phyloP scores from a whole-genome alignment of 2,113 vertebrate species.

The Grantiella picta region DNA sequence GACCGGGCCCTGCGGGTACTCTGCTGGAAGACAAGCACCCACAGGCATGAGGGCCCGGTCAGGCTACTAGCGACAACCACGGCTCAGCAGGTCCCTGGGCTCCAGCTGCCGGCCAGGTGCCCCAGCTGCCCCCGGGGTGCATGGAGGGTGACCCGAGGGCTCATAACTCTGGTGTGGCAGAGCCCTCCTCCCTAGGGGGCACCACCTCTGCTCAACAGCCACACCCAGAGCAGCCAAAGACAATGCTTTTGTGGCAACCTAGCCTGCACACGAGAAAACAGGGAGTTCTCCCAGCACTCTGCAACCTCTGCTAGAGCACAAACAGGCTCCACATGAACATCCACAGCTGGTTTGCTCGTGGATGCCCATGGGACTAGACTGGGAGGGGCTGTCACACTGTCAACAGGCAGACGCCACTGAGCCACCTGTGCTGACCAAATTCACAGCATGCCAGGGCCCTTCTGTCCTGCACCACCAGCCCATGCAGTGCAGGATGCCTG shows the following conservation, averaged over 20 bases:
- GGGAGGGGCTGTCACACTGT: not conserved
- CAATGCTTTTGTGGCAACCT: not conserved
- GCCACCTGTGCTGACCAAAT: not conserved
- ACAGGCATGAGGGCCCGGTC: fast-evolving
- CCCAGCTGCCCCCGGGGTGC: fast-evolving
- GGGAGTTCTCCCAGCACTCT: fast-evolving
- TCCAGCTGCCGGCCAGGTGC: not conserved
- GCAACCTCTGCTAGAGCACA: fast-evolving
- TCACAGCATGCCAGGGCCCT: not conserved
- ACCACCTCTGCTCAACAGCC: not conserved
- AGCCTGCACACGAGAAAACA: fast-evolving
- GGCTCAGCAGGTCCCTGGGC: not conserved
- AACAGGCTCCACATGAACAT: not conserved
- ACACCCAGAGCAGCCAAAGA: not conserved
- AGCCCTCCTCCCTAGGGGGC: fast-evolving
- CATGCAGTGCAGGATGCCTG: fast-evolving
- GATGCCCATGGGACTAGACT: not conserved
- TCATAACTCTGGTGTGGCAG: not conserved
- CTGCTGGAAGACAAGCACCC: conserved; percentile 56
- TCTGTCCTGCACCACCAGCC: not conserved
- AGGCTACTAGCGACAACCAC: not conserved
- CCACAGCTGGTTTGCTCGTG: not conserved
- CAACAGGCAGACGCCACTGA: not conserved
- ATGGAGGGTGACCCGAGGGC: not conserved
- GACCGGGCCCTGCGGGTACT: conserved; percentile 54